phyloP scores from a whole-genome alignment of 64 coral and sea anemone species.

The Astreopora myriophthalma region DNA sequence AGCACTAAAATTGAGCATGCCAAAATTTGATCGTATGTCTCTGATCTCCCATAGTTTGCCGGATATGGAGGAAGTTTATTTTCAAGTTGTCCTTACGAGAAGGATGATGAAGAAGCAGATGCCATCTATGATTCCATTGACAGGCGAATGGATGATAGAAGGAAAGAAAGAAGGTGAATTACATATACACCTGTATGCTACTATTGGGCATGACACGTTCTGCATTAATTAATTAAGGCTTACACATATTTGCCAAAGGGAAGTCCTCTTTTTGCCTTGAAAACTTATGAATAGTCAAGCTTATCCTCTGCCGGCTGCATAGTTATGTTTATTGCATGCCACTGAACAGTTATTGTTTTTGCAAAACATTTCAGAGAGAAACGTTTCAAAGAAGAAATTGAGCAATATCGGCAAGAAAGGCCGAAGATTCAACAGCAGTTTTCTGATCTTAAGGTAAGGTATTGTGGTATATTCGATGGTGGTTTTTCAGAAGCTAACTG shows the following conservation, averaged over 20 bases:
- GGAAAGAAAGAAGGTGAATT: conserved; percentile 95
- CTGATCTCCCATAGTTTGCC: conserved; percentile 70
- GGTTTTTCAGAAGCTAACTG: neutral
- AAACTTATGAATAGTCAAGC: no score
- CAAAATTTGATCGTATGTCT: neutral
- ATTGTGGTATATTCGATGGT: no score
- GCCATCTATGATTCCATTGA: conserved; percentile 97
- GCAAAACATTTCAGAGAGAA: conserved; percentile 77
- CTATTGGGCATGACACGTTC: no score
- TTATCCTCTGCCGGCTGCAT: no score
- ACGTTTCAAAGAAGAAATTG: conserved; percentile 96
- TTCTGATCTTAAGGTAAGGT: conserved; percentile 93
- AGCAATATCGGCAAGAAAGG: conserved; percentile 96
- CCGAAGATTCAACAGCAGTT: conserved; percentile 99
- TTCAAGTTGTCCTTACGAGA: conserved; percentile 96
- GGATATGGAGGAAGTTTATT: conserved; percentile 98
- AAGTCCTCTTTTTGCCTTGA: no score
- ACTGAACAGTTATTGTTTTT: neutral
- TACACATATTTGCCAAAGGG: no score
- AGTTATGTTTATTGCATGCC: no score
- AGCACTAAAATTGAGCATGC: neutral
- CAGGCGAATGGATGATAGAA: conserved; percentile 96
- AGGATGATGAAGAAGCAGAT: conserved; percentile 99
- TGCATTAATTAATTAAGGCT: no score
- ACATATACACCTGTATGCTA: no score